phyloP scores from a whole-genome alignment of 1,140 invertebrate genomes.

The Aphelenchoides besseyi region DNA sequence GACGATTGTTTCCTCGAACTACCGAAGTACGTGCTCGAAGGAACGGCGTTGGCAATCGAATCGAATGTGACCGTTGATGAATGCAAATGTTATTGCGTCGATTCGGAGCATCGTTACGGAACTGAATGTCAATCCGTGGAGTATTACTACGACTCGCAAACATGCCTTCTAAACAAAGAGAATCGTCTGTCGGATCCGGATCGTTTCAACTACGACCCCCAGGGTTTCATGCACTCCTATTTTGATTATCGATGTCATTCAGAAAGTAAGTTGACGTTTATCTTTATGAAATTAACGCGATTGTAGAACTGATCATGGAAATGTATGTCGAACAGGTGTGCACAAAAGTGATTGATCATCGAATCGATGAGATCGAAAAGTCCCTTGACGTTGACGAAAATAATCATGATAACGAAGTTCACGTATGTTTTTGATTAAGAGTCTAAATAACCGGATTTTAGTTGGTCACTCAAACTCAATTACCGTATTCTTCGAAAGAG shows the following conservation, averaged over 20 bases:
- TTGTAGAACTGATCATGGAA: conserved; percentile 36
- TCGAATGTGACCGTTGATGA: conserved; percentile 39
- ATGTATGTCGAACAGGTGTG: conserved; percentile 43
- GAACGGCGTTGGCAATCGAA: conserved; percentile 42
- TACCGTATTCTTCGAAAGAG: background rate
- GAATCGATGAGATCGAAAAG: conserved; percentile 34
- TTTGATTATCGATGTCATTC: conserved; percentile 56
- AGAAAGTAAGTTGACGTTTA: conserved; percentile 38
- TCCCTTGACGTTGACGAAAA: conserved; percentile 26
- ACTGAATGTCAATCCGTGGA: conserved; percentile 47
- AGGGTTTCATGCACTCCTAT: conserved; percentile 44
- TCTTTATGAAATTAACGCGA: background rate
- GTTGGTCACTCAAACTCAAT: conserved; percentile 17
- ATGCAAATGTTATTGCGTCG: conserved; percentile 59
- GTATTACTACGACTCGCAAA: conserved; percentile 54
- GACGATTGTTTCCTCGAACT: conserved; percentile 59
- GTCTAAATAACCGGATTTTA: conserved; percentile 16
- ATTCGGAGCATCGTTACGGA: conserved; percentile 55
- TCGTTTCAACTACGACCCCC: conserved; percentile 49
- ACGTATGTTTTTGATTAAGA: background rate
- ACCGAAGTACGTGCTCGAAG: conserved; percentile 58
- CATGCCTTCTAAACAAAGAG: conserved; percentile 57
- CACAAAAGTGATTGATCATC: conserved; percentile 28
- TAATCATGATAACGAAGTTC: conserved; percentile 21
- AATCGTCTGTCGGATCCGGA: conserved; percentile 58